Conservation (phyloP, 2,888 invertebrate genomes). For the Morpho achilles region DNA sequence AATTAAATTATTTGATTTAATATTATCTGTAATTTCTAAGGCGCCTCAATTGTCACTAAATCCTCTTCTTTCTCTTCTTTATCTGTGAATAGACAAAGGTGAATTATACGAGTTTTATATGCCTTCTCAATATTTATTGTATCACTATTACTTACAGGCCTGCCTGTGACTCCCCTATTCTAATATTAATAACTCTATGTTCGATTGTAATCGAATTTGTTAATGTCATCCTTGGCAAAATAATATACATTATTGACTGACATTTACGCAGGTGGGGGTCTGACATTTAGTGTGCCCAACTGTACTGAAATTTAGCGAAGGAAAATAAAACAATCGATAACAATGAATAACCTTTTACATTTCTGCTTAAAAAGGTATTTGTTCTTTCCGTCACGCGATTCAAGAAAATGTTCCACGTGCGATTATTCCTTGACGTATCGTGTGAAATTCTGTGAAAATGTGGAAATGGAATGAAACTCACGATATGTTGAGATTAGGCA, state of each 20-base stretch:
- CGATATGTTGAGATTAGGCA: slow-evolving; percentile 20
- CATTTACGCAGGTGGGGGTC: slow-evolving; percentile 58
- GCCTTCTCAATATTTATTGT: no score
- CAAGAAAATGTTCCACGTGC: slow-evolving; percentile 36
- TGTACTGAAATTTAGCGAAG: slow-evolving; percentile 35
- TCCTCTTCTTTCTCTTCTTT: no score
- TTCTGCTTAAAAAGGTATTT: slow-evolving; percentile 41
- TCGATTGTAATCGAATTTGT: slow-evolving; percentile 5
- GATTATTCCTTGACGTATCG: slow-evolving; percentile 24
- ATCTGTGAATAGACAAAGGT: no score
- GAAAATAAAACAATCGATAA: slow-evolving; percentile 47
- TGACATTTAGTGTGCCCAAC: slow-evolving; percentile 52
- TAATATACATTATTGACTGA: slow-evolving; percentile 36
- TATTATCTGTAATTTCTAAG: no score
- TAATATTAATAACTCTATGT: no score
- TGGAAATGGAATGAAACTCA: slow-evolving; percentile 11
- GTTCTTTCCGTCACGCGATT: slow-evolving; percentile 46
- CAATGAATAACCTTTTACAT: slow-evolving; percentile 61
- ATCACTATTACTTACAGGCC: no score
- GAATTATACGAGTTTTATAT: no score
- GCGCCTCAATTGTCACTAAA: no score
- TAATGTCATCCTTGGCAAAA: slow-evolving; percentile 5
- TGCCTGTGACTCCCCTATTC: no score
- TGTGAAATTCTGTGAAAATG: slow-evolving; percentile 13
- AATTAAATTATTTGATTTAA: no score